A percentile compares a stretch with the other conserved stretches of the same genome.
Conservation (phyloP, 2,113 vertebrate genomes). For the Circaetus cinerascens region DNA sequence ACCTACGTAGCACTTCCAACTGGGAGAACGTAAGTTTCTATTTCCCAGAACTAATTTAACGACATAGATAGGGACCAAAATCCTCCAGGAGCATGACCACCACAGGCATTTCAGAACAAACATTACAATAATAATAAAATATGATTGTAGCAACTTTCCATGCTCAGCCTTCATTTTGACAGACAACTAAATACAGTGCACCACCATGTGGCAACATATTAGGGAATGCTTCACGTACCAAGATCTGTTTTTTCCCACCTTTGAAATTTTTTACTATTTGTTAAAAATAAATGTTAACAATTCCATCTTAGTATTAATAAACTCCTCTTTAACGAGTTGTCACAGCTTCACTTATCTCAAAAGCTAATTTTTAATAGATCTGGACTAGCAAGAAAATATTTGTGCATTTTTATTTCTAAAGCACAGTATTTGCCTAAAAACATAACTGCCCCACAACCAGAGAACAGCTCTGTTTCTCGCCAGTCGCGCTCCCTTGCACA, state of each 20-base stretch:
- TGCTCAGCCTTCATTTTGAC: background rate
- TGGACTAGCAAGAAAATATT: background rate
- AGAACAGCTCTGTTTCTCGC: background rate
- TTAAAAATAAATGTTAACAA: background rate
- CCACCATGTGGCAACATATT: constrained; percentile 51
- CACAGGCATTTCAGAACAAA: background rate
- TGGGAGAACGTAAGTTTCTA: background rate
- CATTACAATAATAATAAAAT: background rate
- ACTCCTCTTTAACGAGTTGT: background rate
- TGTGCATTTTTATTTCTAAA: background rate
- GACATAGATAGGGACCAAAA: background rate
- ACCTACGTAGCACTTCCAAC: background rate
- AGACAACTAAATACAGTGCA: constrained; percentile 59
- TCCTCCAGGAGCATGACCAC: background rate
- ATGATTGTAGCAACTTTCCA: background rate
- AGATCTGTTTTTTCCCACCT: background rate
- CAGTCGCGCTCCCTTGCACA: accelerated
- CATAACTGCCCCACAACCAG: background rate
- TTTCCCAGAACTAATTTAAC: background rate
- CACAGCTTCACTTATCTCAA: background rate
- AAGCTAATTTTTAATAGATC: background rate
- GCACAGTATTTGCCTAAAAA: background rate
- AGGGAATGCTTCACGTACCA: background rate
- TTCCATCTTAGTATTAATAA: background rate
- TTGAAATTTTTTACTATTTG: background rate